Evolutionary conservation across 2,113 vertebrate genomes (phyloP).

Genomic region (Bufo gargarizans): DNA sequence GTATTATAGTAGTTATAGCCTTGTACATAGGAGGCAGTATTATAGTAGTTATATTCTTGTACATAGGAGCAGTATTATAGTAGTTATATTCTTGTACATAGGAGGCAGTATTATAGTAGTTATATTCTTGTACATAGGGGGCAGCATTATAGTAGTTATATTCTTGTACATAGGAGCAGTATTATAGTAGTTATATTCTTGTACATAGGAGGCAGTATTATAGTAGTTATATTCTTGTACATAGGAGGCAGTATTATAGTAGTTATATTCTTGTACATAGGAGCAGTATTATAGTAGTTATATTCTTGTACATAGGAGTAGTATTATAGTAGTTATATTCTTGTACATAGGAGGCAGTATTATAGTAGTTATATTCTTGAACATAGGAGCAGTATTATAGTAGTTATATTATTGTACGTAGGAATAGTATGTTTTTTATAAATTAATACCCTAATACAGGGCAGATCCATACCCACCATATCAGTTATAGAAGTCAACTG

Average conservation of each 20-base stretch:
- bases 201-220: neutral
- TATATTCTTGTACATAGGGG: too few species aligned
- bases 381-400: constrained; percentile 2
- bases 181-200: too few species aligned
- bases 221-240: constrained; percentile 11
- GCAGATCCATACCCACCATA: neutral
- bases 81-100: constrained; percentile 2
- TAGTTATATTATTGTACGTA: constrained; percentile 1
- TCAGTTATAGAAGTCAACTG: neutral
- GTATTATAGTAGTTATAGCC: constrained; percentile 16
- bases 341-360: constrained; percentile 2
- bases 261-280: constrained; percentile 8
- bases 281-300: constrained; percentile 5
- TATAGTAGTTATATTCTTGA: constrained; percentile 4
- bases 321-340: constrained; percentile 6
- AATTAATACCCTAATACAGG: neutral
- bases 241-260: constrained; percentile 6
- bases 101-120: too few species aligned
- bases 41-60: constrained; percentile 18
- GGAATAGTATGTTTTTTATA: neutral
- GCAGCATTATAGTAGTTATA: too few species aligned
- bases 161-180: too few species aligned
- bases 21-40: neutral
- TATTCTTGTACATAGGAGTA: neutral
- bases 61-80: constrained; percentile 6